Base-by-base conservation (phyloP, 1,140 invertebrate genomes). In the Halictus rubicundus region DNA sequence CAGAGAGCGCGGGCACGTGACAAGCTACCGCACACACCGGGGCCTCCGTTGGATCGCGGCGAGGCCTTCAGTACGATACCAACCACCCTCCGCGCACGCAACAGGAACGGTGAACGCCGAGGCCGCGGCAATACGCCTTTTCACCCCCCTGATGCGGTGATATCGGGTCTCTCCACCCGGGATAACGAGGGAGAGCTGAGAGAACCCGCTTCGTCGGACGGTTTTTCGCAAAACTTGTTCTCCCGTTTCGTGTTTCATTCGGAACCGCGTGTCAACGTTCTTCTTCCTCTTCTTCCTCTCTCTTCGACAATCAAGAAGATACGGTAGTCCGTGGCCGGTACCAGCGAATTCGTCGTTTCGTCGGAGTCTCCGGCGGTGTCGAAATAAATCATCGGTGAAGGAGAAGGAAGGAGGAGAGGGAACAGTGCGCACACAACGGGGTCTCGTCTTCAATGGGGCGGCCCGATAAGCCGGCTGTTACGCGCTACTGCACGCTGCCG, bases 11-110 rank as follows among this genome's bases (percentile, higher is more conserved):
- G 90, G 91, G 92, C 92, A 93, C 92, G 92, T 93, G 92, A 92
- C 92, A 93, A 86, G 91, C 91, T 92, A 92, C 91, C 91, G 91
- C 91, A 91, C 82, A 87, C 86, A 87, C 84, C 83, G 85, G 60
- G 85, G 75, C 80, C 84, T 86, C 69, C 81, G 82, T 83, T 86
- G 78, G 85, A 87, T 84, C 82, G 85, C 60, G 89, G 89, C 90
- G 91, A 91, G 88, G 87, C 81, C 85, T 90, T 93, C 92, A 93
- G 92, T 93, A 90, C 92, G 92, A 93, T 92, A 93, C 89, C 91
- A 92, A 85, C 92, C 92, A 90, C 91, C 92, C 91, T 92, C 87
- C 92, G 92, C 89, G 92, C 89, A 89, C 89, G 90, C 92, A 93
- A 90, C 91, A 88, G 75, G 80, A 83, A 89, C 79, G 78, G 83